Conservation (phyloP, 2,888 invertebrate genomes). For the Xylocampa areola region DNA sequence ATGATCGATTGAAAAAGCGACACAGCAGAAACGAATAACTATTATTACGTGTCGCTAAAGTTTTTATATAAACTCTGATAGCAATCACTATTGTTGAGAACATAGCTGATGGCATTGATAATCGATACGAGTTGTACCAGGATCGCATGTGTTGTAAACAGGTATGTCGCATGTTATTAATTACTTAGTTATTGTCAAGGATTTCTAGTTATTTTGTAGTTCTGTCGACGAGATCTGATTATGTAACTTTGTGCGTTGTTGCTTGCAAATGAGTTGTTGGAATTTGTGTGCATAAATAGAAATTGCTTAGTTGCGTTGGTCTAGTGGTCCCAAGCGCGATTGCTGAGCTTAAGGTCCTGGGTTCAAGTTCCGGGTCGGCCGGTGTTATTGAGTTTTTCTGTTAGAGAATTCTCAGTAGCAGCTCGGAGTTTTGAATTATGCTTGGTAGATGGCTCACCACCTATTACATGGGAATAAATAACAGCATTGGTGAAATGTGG, state of each 20-base stretch:
- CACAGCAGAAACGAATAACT: slow-evolving; percentile 30
- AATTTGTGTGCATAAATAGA: too few relatives aligned
- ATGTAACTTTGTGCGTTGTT: not conserved
- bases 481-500: too few relatives aligned
- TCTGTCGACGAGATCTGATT: not conserved
- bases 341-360: too few relatives aligned
- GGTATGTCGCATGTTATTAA: slow-evolving; percentile 35
- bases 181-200: slow-evolving; percentile 50
- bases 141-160: slow-evolving; percentile 55
- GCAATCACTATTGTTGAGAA: slow-evolving; percentile 61
- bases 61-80: slow-evolving; percentile 70
- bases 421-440: too few relatives aligned
- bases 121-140: slow-evolving; percentile 34
- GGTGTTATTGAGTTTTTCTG: too few relatives aligned
- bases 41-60: slow-evolving; percentile 22
- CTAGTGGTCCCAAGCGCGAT: too few relatives aligned
- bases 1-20: slow-evolving; percentile 36
- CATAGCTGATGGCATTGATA: slow-evolving; percentile 50
- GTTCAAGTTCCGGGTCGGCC: too few relatives aligned
- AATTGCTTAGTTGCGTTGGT: too few relatives aligned
- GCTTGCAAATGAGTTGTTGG: not conserved
- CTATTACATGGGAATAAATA: too few relatives aligned
- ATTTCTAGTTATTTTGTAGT: slow-evolving; percentile 9
- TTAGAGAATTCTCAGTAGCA: too few relatives aligned
- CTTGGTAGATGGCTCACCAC: too few relatives aligned